Conservation (phyloP, 2,888 invertebrate genomes). For the Dastarcus helophoroides region DNA sequence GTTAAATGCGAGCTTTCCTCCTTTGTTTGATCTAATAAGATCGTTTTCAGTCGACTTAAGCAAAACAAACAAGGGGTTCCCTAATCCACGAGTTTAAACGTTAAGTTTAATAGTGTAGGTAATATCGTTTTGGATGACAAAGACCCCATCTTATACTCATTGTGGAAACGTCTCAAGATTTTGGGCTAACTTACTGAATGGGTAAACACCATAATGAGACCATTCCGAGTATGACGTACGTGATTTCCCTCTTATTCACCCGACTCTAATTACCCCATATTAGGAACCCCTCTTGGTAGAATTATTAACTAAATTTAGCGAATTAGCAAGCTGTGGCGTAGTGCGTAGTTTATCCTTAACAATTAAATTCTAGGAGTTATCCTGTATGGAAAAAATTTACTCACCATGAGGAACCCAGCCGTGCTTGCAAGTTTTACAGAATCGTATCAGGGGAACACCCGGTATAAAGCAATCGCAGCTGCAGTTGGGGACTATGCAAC, state of each 20-base stretch:
- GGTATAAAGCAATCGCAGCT: constrained; percentile 59
- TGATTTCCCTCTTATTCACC: too few relatives aligned
- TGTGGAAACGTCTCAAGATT: constrained; percentile 9
- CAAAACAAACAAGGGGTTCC: constrained; percentile 29
- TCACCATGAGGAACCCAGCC: constrained; percentile 68
- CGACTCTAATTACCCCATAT: too few relatives aligned
- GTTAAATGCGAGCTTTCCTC: constrained; percentile 6
- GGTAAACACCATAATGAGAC: constrained; percentile 10
- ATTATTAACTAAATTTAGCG: too few relatives aligned
- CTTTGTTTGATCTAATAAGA: constrained; percentile 27
- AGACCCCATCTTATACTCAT: constrained; percentile 6
- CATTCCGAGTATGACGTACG: too few relatives aligned
- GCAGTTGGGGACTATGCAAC: constrained; percentile 55
- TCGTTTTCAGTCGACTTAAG: constrained; percentile 28
- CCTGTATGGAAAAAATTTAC: constrained; percentile 32
- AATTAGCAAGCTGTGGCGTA: too few relatives aligned
- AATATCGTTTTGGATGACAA: constrained; percentile 10
- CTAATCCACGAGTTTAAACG: constrained; percentile 24
- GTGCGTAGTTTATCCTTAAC: too few relatives aligned
- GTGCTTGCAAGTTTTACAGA: constrained; percentile 59
- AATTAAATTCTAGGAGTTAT: too few relatives aligned
- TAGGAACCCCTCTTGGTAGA: too few relatives aligned
- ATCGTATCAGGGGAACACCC: constrained; percentile 52
- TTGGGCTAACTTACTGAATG: constrained; percentile 9
- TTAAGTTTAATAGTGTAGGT: constrained; percentile 10